Evolutionary conservation across 2,888 invertebrate species (phyloP).

Genomic region (Thymelicus acteon): DNA sequence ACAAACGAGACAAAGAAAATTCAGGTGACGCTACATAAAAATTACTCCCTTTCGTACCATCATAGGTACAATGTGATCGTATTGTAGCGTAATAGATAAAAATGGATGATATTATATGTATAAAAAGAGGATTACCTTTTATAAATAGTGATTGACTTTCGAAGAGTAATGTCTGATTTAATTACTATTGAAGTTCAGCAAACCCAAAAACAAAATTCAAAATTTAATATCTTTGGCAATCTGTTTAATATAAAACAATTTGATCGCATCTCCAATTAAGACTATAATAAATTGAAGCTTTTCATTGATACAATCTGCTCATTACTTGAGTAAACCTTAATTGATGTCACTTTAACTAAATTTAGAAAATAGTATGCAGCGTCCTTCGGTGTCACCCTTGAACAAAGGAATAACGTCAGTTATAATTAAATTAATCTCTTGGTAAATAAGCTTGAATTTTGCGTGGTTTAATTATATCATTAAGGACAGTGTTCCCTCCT

Average conservation of each 20-base stretch:
- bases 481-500: slow-evolving; percentile 1
- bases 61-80: too few species aligned
- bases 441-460: slow-evolving; percentile 8
- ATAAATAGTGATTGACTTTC: too few species aligned
- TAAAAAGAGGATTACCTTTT: too few species aligned
- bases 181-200: too few species aligned
- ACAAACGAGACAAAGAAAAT: too few species aligned
- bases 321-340: slow-evolving; percentile 4
- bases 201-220: neutral
- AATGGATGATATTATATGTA: too few species aligned
- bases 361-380: neutral
- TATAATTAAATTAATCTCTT: slow-evolving; percentile 8
- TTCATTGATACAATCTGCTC: neutral
- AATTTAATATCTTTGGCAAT: neutral
- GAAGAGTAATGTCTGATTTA: too few species aligned
- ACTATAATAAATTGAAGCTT: neutral
- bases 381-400: neutral
- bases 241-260: neutral
- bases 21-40: too few species aligned
- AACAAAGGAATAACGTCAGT: slow-evolving; percentile 8
- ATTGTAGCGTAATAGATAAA: too few species aligned
- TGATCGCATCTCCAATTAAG: neutral
- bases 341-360: neutral
- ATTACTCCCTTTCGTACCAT: too few species aligned
- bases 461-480: slow-evolving; percentile 7